A percentile compares a stretch with the other conserved stretches of the same genome.
phyloP scores from a whole-genome alignment of 2,797 vertebrate genomes.

The Leptodactylus fallax region DNA sequence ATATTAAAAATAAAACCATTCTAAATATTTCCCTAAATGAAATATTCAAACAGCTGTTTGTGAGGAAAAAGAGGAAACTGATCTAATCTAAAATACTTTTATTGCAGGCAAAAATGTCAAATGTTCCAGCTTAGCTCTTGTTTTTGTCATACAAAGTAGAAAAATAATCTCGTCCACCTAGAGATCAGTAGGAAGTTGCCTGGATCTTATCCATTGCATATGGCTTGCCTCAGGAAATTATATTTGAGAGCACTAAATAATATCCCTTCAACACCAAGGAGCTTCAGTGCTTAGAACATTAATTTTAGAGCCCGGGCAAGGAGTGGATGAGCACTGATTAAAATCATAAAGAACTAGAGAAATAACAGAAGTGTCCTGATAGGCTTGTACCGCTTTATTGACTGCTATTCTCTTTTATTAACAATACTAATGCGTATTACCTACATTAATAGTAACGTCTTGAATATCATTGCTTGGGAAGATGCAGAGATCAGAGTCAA shows the following conservation, averaged over 20 bases:
- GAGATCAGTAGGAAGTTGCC: conserved; percentile 67
- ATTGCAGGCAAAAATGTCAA: conserved; percentile 45
- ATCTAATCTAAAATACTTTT: conserved; percentile 47
- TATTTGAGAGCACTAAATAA: conserved; percentile 66
- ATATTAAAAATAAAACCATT: not conserved
- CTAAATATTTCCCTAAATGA: not conserved
- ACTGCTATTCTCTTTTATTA: conserved; percentile 31
- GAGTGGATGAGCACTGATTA: conserved; percentile 40
- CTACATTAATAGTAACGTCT: not conserved
- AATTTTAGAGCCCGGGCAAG: conserved; percentile 37
- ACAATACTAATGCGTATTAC: conserved; percentile 25
- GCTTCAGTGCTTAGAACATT: conserved; percentile 40
- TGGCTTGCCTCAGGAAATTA: conserved; percentile 72
- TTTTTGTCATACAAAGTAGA: conserved; percentile 62
- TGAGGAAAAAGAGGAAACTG: not conserved
- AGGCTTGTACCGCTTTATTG: conserved; percentile 28
- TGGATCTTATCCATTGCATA: conserved; percentile 71
- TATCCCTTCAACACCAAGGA: conserved; percentile 65
- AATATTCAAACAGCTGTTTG: not conserved
- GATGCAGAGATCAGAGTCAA: conserved; percentile 10
- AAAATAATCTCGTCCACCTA: conserved; percentile 68
- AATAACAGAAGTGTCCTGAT: conserved; percentile 31
- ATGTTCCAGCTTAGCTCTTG: conserved; percentile 25
- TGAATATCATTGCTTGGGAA: not conserved
- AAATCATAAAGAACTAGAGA: conserved; percentile 34